phyloP scores from a whole-genome alignment of 2,113 vertebrate genomes.

The Abramis brama region DNA sequence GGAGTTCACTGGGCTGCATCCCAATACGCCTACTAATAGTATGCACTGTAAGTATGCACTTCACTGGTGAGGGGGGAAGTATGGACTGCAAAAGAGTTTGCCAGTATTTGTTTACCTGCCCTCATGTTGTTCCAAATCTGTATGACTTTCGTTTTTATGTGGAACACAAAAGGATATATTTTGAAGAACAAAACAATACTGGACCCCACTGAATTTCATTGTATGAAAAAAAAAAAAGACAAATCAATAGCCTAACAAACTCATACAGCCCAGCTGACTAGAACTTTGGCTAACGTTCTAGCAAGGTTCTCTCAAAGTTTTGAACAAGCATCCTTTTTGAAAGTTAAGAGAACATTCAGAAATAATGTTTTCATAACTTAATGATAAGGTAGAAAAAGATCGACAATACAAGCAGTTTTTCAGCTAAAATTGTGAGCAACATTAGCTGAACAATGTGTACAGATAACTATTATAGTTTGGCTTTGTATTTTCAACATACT shows the following conservation, averaged over 20 bases:
- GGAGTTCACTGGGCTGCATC: slow-evolving; percentile 17
- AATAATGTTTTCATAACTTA: too few relatives aligned
- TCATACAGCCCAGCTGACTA: too few relatives aligned
- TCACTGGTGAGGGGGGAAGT: not conserved
- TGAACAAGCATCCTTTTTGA: too few relatives aligned
- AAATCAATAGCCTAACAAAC: too few relatives aligned
- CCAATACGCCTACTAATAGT: slow-evolving; percentile 30
- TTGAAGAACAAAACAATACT: not conserved
- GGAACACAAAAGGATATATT: not conserved
- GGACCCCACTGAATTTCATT: not conserved
- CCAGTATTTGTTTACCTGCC: not conserved
- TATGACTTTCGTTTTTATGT: not conserved
- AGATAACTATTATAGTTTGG: not conserved
- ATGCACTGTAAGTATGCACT: slow-evolving; percentile 1
- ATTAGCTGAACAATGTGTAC: not conserved
- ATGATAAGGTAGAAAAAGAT: too few relatives aligned
- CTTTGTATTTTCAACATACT: not conserved
- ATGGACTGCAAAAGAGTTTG: not conserved
- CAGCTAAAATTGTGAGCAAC: not conserved
- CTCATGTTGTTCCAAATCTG: not conserved
- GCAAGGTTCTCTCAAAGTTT: too few relatives aligned
- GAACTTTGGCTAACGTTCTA: too few relatives aligned
- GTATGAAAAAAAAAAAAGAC: not conserved
- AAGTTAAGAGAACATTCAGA: too few relatives aligned
- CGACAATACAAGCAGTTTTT: not conserved